A percentile compares a stretch with the other conserved stretches of the same genome.
Conservation (phyloP, 2,888 invertebrate genomes). For the Parapristionchus giblindavisi region DNA sequence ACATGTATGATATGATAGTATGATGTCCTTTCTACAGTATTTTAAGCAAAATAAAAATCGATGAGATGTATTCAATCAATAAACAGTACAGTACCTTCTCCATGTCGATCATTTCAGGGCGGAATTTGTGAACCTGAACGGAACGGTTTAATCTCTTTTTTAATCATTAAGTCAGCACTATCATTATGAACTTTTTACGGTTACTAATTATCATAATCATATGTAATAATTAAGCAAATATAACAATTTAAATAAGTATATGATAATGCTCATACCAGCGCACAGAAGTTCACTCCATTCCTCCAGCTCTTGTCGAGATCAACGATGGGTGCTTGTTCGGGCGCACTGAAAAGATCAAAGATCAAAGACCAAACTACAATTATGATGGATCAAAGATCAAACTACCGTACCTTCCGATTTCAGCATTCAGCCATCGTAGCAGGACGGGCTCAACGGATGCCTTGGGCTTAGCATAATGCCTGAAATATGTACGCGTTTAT, state of each 20-base stretch:
- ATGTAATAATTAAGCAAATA: no score
- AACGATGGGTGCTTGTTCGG: slow-evolving; percentile 43
- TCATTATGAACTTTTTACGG: no score
- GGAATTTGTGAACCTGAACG: slow-evolving; percentile 39
- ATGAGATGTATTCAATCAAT: no score
- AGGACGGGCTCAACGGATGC: slow-evolving; percentile 62
- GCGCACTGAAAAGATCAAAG: slow-evolving; percentile 20
- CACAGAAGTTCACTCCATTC: slow-evolving; percentile 68
- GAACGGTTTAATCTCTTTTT: no score
- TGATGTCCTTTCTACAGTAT: no score
- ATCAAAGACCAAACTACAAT: slow-evolving; percentile 17
- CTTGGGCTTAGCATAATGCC: slow-evolving; percentile 37
- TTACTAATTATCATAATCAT: no score
- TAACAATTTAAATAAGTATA: no score
- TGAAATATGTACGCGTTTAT: no score
- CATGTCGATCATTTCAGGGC: slow-evolving; percentile 68
- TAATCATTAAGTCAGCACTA: no score
- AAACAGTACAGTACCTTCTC: slow-evolving; percentile 35
- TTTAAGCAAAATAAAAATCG: no score
- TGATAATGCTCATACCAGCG: slow-evolving; percentile 56
- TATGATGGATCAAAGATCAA: slow-evolving; percentile 24
- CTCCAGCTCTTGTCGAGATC: slow-evolving; percentile 69
- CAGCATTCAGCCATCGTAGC: slow-evolving; percentile 66
- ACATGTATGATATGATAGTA: no score
- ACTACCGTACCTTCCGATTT: slow-evolving; percentile 59